Base-by-base conservation (phyloP, 2,888 invertebrate genomes). In the Ctena decussata region DNA sequence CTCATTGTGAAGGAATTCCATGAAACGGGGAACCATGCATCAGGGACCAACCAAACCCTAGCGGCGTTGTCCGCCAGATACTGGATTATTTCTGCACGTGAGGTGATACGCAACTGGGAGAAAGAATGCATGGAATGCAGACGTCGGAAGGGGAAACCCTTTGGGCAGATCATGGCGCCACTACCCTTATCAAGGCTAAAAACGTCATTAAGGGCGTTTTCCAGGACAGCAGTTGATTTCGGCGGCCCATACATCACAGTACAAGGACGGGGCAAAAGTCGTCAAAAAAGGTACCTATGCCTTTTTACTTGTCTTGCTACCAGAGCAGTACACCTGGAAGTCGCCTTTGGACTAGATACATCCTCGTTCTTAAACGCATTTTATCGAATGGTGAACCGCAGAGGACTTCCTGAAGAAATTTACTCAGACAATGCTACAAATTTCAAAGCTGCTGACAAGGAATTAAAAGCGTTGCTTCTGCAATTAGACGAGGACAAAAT, bases 11-110 rank as follows among this genome's bases (percentile, higher is more conserved):
- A 74, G 60, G 32, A 78, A 35, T 73, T 60, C 35, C 89, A 82
- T 69, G 80, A 84, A 74, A 39, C 57, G 46, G 41, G 49, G 15
- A 35, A 65, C 5, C 53, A 86, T 75, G 44, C 35, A 21, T n/a
- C n/a, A n/a, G 84, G 84, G n/a, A 81, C 75, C n/a, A 83, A 82
- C 72, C 72, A 72, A n/a, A 80, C 75, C 27, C 71, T 89, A 21
- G 53, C 80, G 37, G 35, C 21, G 2, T 24, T 87, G 41, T 79
- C 75, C 2, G 21, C 72, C 60, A 49, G 70, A 15, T 87, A 53
- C 57, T 89, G 89, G 85, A 72, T 87, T 32, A 74, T 87, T 15
- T 44, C 77, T 27, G 87, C 73, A 21, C 35, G 84, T n/a, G 86
- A 89, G 65, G 79, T 44, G 37, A 82, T 82, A 46, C 76, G 84